Conservation (phyloP, 2,797 vertebrate species). For the Malurus leucopterus region DNA sequence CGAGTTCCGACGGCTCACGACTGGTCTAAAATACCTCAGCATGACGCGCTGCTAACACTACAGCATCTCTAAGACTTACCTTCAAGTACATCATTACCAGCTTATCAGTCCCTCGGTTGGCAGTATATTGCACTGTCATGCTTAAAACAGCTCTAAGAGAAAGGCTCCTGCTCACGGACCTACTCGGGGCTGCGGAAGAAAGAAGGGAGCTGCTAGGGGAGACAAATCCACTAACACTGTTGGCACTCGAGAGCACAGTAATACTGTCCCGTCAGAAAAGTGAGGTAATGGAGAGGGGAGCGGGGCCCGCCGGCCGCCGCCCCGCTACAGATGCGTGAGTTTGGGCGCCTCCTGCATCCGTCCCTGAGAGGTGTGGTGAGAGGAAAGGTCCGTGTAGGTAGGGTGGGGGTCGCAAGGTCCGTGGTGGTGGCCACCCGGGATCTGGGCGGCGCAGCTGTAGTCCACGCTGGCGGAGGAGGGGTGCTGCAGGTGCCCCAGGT, state of each 20-base stretch:
- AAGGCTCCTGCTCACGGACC: slow-evolving; percentile 76
- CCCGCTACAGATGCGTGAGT: slow-evolving; percentile 97
- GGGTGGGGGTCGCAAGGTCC: slow-evolving; percentile 99
- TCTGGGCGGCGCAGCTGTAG: slow-evolving; percentile 99
- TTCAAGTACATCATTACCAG: slow-evolving; percentile 87
- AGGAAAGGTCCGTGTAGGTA: slow-evolving; percentile 98
- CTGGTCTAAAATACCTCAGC: slow-evolving; percentile 56
- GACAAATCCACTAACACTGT: slow-evolving; percentile 78
- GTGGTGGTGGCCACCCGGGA: slow-evolving; percentile 97
- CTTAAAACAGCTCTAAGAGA: slow-evolving; percentile 63
- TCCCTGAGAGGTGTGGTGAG: slow-evolving; percentile 99
- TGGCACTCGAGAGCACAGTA: slow-evolving; percentile 65
- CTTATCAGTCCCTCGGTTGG: slow-evolving; percentile 64
- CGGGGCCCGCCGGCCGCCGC: slow-evolving; percentile 54
- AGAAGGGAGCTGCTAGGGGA: slow-evolving; percentile 75
- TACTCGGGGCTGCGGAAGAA: slow-evolving; percentile 63
- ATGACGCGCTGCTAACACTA: slow-evolving; percentile 74
- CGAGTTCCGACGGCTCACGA: slow-evolving; percentile 61
- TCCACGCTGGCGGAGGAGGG: slow-evolving; percentile 98
- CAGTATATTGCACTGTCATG: slow-evolving; percentile 74
- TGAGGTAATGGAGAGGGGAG: slow-evolving; percentile 94
- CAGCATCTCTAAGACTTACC: slow-evolving; percentile 91
- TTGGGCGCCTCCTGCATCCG: slow-evolving; percentile 98
- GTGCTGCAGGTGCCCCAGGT: slow-evolving; percentile 96
- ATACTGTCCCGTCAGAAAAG: slow-evolving; percentile 78